Evolutionary conservation across 2,888 invertebrate genomes (phyloP).

Genomic region (Phasia obesa): DNA sequence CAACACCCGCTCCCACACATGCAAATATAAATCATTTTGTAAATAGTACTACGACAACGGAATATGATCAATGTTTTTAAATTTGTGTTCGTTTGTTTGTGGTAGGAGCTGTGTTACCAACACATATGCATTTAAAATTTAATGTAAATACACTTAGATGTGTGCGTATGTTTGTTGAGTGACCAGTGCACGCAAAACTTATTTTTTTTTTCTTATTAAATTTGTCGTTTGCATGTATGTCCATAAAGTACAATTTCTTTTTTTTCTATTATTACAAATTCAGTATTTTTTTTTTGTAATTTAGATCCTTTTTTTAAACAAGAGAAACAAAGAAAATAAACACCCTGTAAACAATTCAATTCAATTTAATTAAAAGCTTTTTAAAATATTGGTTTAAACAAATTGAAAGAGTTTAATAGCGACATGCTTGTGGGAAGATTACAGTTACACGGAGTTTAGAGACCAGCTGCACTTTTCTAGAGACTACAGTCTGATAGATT

Average conservation of each 20-base stretch:
- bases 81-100: neutral
- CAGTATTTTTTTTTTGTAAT: conserved; percentile 25
- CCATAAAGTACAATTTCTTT: conserved; percentile 1
- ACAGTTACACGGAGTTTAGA: neutral
- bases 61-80: conserved; percentile 1
- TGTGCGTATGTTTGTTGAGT: neutral
- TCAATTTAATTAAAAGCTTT: conserved; percentile 48
- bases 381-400: neutral
- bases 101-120: neutral
- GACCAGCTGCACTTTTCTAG: neutral
- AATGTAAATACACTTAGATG: too few relatives aligned
- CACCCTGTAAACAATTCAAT: conserved; percentile 30
- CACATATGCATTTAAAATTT: neutral
- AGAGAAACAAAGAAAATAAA: conserved; percentile 5
- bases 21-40: conserved; percentile 10
- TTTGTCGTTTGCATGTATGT: conserved; percentile 27
- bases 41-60: conserved; percentile 21
- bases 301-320: conserved; percentile 11
- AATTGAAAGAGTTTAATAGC: conserved; percentile 14
- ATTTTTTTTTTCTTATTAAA: conserved; percentile 15
- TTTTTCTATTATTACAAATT: conserved; percentile 20
- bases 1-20: neutral
- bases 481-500: too few relatives aligned
- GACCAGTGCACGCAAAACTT: conserved; percentile 36
- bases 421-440: neutral